Evolutionary conservation across 2,797 vertebrate species (phyloP), one percentile per base, ranked within the genome.

Genomic region (Rhabdomys pumilio): DNA sequence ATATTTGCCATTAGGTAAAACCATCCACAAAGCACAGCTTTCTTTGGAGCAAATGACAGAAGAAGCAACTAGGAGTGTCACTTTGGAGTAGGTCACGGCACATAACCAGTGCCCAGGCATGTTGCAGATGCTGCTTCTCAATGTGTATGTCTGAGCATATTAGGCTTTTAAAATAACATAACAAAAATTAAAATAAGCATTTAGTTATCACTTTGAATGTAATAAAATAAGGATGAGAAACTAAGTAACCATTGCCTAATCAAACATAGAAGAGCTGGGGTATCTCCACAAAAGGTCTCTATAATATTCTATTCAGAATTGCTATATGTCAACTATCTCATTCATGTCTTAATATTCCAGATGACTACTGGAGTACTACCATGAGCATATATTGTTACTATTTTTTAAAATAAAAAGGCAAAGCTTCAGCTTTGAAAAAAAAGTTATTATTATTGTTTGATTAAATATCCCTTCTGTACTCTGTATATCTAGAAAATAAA

Each of bases 131-230:
- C 2, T 12, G 22, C 34, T 75, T 89, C 90, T 82, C 20, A 84
- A 12, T 3, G 11, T 34, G 5, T 69, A n/a, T 57, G 22, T 73
- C 38, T 83, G 29, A 73, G 41, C 11, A 87, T 3, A 44, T 5
- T 55, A 55, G 14, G 34, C 84, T 19, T 73, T 80, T 47, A 22
- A 81, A 50, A 72, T 69, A 75, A 41, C 41, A 63, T 81, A 53
- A 89, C 34, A 67, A 79, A 82, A 29, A 59, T 86, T 82, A 67
- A 96, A 63, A 31, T 73, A 89, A 96, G 44, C 3, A 53, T 79
- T 89, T 80, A 93, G 47, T 6, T 89, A 3, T 38, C 55, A 53
- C 50, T 82, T 96, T 61, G 6, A 63, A 79, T 59, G 17, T 38
- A 77, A 59, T 82, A 59, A 80, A 92, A 75, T 85, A 26, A 81